Conservation (phyloP, 2,888 invertebrate genomes). For the Crocallis elinguaria region DNA sequence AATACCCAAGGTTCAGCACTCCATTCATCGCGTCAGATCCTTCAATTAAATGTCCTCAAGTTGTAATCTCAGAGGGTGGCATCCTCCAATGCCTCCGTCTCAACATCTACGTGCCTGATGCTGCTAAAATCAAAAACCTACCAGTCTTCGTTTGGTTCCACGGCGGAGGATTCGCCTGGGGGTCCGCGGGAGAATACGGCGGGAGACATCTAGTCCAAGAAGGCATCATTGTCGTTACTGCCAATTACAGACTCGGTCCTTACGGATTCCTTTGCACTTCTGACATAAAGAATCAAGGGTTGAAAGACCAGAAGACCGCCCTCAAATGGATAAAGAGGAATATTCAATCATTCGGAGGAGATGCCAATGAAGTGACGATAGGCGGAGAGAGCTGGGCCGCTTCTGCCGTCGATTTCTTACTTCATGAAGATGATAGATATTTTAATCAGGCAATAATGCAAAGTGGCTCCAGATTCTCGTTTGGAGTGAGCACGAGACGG, state of each 20-base stretch:
- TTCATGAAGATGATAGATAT: constrained; percentile 51
- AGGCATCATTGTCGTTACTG: constrained; percentile 54
- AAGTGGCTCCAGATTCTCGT: constrained; percentile 55
- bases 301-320: constrained; percentile 64
- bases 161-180: constrained; percentile 62
- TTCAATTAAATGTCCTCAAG: constrained; percentile 55
- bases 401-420: constrained; percentile 58
- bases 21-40: constrained; percentile 56
- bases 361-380: constrained; percentile 56
- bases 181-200: constrained; percentile 56
- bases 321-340: constrained; percentile 62
- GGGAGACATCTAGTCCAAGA: constrained; percentile 56
- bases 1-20: constrained; percentile 45
- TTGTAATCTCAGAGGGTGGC: constrained; percentile 35
- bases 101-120: constrained; percentile 53
- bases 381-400: constrained; percentile 68
- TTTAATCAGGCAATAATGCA: constrained; percentile 60
- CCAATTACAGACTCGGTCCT: constrained; percentile 66
- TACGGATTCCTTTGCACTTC: constrained; percentile 69
- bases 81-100: constrained; percentile 51
- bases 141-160: constrained; percentile 70
- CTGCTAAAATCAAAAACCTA: constrained; percentile 34
- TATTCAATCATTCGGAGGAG: constrained; percentile 63
- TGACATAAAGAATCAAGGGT: constrained; percentile 56
- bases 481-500: constrained; percentile 44